Conservation (phyloP, 1,140 invertebrate species). For the Sipha flava region DNA sequence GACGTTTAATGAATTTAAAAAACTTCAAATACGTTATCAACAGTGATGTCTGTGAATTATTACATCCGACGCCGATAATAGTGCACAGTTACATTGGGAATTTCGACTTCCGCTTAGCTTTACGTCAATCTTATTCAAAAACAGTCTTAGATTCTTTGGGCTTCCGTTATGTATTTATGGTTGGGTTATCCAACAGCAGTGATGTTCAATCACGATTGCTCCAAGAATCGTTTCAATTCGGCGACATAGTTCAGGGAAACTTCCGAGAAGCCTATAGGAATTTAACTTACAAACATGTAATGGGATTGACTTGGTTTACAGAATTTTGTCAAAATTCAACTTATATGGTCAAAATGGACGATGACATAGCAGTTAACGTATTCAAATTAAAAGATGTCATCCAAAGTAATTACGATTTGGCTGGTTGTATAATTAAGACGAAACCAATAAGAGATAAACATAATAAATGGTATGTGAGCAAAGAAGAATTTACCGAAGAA, state of each 20-base stretch:
- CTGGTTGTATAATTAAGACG: constrained; percentile 33
- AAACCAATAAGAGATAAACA: constrained; percentile 51
- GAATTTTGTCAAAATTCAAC: constrained; percentile 56
- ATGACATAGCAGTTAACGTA: constrained; percentile 69
- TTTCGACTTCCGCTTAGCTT: not conserved
- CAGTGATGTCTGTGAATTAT: not conserved
- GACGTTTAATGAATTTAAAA: not conserved
- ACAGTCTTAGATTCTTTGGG: not conserved
- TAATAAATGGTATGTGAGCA: constrained; percentile 70
- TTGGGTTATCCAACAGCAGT: not conserved
- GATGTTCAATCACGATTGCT: constrained; percentile 46
- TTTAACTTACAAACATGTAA: constrained; percentile 78
- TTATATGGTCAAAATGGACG: constrained; percentile 68
- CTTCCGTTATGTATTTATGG: not conserved
- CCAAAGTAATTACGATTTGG: not conserved
- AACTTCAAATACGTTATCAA: not conserved
- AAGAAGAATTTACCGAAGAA: constrained; percentile 53
- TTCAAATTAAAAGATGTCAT: constrained; percentile 57
- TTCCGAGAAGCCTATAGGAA: constrained; percentile 73
- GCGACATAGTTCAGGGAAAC: constrained; percentile 69
- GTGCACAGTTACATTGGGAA: not conserved
- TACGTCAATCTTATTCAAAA: not conserved
- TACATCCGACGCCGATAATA: not conserved
- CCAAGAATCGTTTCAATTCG: constrained; percentile 52
- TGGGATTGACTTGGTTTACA: constrained; percentile 68